Evolutionary conservation across 1,140 invertebrate species (phyloP).

Genomic region (Gonioctena quinquepunctata): DNA sequence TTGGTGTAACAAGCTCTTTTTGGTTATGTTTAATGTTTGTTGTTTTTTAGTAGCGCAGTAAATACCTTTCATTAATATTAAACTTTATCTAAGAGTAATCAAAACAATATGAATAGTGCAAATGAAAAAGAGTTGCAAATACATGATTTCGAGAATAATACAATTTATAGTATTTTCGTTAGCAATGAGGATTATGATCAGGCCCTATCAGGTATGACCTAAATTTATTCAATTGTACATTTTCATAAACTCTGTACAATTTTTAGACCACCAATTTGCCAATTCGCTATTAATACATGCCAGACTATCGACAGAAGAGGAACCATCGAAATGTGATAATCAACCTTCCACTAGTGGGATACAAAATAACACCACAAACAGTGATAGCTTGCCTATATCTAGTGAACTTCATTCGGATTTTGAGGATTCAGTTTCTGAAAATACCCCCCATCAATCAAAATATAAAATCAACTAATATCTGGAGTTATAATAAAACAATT

Average conservation of each 20-base stretch:
- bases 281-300: background rate
- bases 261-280: background rate
- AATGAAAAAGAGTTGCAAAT: constrained; percentile 23
- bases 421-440: background rate
- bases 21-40: too few species aligned
- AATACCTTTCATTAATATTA: too few species aligned
- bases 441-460: background rate
- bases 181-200: background rate
- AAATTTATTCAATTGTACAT: background rate
- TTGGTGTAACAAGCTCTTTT: too few species aligned
- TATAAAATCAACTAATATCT: background rate
- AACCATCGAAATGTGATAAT: too few species aligned
- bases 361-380: background rate
- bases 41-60: too few species aligned
- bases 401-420: background rate
- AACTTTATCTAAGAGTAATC: too few species aligned
- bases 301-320: background rate
- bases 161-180: constrained; percentile 25
- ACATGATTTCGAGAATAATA: background rate
- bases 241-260: constrained; percentile 6
- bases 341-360: too few species aligned
- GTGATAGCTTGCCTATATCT: background rate
- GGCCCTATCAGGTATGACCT: background rate
- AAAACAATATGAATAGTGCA: too few species aligned
- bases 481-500: constrained; percentile 3